Conservation (phyloP, 2,888 invertebrate species). For the Thecocarcelia acutangulata region DNA sequence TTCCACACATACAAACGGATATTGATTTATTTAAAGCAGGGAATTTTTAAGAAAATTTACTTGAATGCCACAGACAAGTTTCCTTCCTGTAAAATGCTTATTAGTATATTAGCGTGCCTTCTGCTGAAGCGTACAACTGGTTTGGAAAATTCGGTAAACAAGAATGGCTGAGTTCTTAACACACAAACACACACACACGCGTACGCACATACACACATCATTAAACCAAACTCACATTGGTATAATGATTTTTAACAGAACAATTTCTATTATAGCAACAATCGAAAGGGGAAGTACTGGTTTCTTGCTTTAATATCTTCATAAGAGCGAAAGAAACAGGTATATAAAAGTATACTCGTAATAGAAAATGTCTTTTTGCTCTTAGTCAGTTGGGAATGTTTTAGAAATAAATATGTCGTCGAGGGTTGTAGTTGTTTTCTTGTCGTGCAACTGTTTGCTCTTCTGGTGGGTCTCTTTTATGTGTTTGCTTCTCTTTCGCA, state of each 20-base stretch:
- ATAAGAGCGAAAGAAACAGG: constrained; percentile 2
- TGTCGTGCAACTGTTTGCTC: not conserved
- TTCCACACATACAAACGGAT: not conserved
- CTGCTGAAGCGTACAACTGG: constrained; percentile 37
- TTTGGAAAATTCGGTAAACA: constrained; percentile 40
- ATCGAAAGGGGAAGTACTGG: constrained; percentile 34
- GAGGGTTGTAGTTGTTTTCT: constrained; percentile 17
- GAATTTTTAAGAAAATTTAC: constrained; percentile 10
- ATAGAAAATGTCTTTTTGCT: not conserved
- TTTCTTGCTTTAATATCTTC: not conserved
- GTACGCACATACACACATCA: not conserved
- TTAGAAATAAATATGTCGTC: constrained; percentile 37
- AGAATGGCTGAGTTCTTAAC: constrained; percentile 54
- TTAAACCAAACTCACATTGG: not conserved
- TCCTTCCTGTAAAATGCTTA: not conserved
- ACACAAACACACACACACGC: not conserved
- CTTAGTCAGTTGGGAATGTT: not conserved
- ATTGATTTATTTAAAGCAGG: constrained; percentile 55
- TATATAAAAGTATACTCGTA: not conserved
- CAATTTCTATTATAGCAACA: constrained; percentile 11
- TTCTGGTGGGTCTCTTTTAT: not conserved
- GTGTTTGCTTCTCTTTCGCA: constrained; percentile 1
- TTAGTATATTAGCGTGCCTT: constrained; percentile 3
- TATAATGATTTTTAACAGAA: constrained; percentile 4
- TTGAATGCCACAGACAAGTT: constrained; percentile 10